Evolutionary conservation across 2,113 vertebrate genomes (phyloP).

Genomic region (Crotalus tigris): DNA sequence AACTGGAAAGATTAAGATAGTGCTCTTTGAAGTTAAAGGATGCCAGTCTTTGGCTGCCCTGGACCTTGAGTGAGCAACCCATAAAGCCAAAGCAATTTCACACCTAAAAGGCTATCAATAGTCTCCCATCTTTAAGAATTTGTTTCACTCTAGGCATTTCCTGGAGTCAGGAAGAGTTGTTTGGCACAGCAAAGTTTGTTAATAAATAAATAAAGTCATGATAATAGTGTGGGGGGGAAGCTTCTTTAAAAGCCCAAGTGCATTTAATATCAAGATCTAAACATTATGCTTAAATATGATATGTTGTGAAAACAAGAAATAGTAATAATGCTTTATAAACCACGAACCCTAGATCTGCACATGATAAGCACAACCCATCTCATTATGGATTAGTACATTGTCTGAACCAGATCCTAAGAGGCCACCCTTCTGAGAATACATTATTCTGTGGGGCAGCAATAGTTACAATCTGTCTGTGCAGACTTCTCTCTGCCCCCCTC

Average conservation of each 20-base stretch:
- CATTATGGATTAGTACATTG: background rate
- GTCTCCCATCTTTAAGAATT: constrained; percentile 48
- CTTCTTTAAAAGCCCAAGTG: constrained; percentile 29
- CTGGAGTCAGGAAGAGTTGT: constrained; percentile 27
- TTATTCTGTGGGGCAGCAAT: background rate
- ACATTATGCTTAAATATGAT: background rate
- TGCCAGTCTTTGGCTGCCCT: background rate
- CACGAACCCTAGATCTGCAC: background rate
- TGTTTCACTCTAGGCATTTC: constrained; percentile 51
- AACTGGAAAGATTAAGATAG: constrained; percentile 30
- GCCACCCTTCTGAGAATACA: background rate
- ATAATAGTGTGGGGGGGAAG: constrained; percentile 27
- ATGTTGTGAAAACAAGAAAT: background rate
- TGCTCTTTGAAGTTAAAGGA: background rate
- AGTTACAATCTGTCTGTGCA: background rate
- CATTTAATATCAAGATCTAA: constrained; percentile 7
- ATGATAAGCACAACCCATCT: background rate
- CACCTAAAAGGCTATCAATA: constrained; percentile 55
- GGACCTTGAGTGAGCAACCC: constrained; percentile 7
- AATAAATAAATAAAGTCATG: background rate
- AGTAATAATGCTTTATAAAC: background rate
- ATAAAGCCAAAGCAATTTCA: constrained; percentile 53
- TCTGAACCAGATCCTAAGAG: background rate
- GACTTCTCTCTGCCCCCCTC: background rate
- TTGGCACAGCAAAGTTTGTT: background rate